Conservation (phyloP, 2,113 vertebrate genomes). For the Anhinga anhinga region DNA sequence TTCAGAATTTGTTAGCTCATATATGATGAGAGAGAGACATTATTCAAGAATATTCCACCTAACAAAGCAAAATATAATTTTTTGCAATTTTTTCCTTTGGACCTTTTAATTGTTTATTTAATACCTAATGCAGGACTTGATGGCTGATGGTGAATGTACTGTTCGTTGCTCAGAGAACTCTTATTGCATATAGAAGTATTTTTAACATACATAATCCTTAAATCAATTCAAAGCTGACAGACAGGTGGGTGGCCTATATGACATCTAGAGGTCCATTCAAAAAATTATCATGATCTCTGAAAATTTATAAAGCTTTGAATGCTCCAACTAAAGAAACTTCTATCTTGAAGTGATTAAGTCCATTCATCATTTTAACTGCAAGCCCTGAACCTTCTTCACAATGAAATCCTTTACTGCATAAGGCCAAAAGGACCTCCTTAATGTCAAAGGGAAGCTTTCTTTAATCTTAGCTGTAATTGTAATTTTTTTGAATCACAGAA, state of each 20-base stretch:
- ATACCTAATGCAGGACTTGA: background rate
- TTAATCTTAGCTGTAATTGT: background rate
- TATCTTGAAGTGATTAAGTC: background rate
- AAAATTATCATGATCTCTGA: background rate
- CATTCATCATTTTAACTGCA: background rate
- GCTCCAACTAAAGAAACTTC: background rate
- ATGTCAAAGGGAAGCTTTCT: background rate
- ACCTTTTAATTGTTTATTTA: background rate
- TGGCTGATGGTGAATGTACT: background rate
- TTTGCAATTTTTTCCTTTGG: background rate
- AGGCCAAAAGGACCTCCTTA: background rate
- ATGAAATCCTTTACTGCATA: background rate
- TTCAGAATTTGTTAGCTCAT: background rate
- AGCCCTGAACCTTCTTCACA: background rate
- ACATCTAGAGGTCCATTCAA: background rate
- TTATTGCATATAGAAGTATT: background rate
- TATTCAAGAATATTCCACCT: background rate
- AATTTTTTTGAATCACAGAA: background rate
- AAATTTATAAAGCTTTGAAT: background rate
- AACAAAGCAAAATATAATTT: background rate
- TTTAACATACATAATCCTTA: background rate
- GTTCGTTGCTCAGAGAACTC: background rate
- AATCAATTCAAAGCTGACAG: background rate
- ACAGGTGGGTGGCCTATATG: background rate
- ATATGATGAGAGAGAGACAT: background rate